Base-by-base conservation (phyloP, 2,113 vertebrate genomes). In the Bujurquina vittata region DNA sequence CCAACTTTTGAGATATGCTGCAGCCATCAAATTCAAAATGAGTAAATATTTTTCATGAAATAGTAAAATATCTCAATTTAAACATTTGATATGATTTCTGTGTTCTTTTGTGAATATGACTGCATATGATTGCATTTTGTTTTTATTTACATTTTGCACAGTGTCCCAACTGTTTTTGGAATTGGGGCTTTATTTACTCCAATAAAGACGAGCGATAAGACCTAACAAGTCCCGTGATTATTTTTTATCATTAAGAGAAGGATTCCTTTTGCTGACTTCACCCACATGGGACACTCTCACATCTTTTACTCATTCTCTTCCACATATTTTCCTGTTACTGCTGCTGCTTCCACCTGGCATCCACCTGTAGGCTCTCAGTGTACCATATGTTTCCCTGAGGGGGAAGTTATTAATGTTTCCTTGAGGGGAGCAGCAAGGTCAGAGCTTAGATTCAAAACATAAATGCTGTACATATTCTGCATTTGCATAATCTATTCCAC, bases 181-280 rank as follows among this genome's bases (percentile, higher is more conserved):
- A 49, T 46, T 67, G 63, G 40, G 63, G 15, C 9, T 49, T 73
- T 17, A 76, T 81, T 91, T 43, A 35, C 55, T 61, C 78, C 43
- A 90, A 90, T 91, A 89, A 90, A 72, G 90, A 80, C 26, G 10
- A 82, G n/a, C 80, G 43, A 77, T 52, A 29, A 8, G 40, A 83
- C 57, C 29, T 40, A 67, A 79, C 7, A 35, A 65, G 23, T 49
- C 15, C 37, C 29, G n/a, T 52, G 73, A 75, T 75, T 75, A 29
- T 40, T 22, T 54, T 78, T 63, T 84, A 20, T 72, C 46, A 31
- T 72, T 52, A 72, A 11, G 26, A 26, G 26, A 52, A 72, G 26
- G 46, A 54, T 52, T 72, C 46, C 26, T 72, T 72, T 72, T 31
- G 67, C 67, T 33, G 46, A 8, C 57, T n/a, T 40, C 26, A 55